phyloP scores from a whole-genome alignment of 2,888 invertebrate species.

The Scaptomyza flava region DNA sequence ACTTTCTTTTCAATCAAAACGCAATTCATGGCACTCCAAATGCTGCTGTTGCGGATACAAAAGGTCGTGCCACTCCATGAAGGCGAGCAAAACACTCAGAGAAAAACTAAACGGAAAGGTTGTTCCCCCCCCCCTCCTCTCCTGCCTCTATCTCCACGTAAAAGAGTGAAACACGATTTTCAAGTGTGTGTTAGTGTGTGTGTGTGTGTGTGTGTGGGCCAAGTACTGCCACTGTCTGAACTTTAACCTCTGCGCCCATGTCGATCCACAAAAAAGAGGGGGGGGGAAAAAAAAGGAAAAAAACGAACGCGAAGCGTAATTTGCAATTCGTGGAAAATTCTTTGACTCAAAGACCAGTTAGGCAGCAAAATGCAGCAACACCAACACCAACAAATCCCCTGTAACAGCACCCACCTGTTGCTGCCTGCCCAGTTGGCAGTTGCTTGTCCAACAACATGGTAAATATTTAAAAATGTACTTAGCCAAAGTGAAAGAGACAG shows the following conservation, averaged over 20 bases:
- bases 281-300: constrained; percentile 16
- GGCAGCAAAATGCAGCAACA: constrained; percentile 21
- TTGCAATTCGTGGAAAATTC: constrained; percentile 82
- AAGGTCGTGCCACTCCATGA: constrained; percentile 59
- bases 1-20: constrained; percentile 80
- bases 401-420: constrained; percentile 9
- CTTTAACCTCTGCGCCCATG: constrained; percentile 65
- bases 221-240: constrained; percentile 66
- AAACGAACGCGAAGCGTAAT: constrained; percentile 61
- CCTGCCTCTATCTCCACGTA: not conserved
- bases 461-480: constrained; percentile 79
- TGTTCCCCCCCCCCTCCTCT: not conserved
- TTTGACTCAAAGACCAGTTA: constrained; percentile 62
- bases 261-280: constrained; percentile 26
- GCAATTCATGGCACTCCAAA: constrained; percentile 77
- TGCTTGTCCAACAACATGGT: constrained; percentile 67
- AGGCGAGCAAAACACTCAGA: constrained; percentile 43
- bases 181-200: constrained; percentile 28
- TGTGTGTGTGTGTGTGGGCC: constrained; percentile 7
- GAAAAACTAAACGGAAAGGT: constrained; percentile 60
- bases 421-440: constrained; percentile 41
- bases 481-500: constrained; percentile 77
- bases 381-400: not conserved
- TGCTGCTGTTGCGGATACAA: constrained; percentile 31
- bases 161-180: constrained; percentile 68